Evolutionary conservation across 1,140 invertebrate genomes (phyloP), one percentile per base, ranked within the genome.

Genomic region (Ceratitis capitata): DNA sequence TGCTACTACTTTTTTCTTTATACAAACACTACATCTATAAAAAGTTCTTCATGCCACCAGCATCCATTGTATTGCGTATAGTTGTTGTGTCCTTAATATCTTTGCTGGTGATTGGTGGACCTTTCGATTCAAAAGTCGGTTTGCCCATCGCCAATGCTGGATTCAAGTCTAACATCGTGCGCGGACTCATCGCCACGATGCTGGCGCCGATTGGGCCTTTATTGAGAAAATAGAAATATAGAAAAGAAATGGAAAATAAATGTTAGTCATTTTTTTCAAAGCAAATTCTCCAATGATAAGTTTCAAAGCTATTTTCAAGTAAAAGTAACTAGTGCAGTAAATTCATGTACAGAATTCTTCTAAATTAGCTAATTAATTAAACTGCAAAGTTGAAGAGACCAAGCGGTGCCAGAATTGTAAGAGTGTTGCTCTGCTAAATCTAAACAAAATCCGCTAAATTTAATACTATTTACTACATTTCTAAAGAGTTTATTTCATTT

Each of bases 161-260:
- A 91, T 92, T 92, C 53, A 92, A 69, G 84, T 92, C 90, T 82
- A 92, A 84, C 90, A 92, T 90, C 51, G 89, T 92, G 78, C 90
- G 88, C 45, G 91, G 91, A 89, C 90, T 92, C 90, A 92, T 92
- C 83, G 91, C 91, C 82, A 92, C 89, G 86, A 92, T 92, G 87
- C 91, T 92, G 85, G 91, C 91, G 84, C 91, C 91, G 87, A 92
- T 87, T 1, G 91, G 91, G 91, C 91, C 91, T 47, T 12, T 32
- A 64, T 23, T 58, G 12, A 6, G 26, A 26, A 26, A 2, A 26
- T 6, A 39, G 42, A 23, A 19, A 42, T 35, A 45, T n/a, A 78
- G 39, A 45, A n/a, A 23, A 47, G 35, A 42, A 82, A 85, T n/a
- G 39, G 35, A 51, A 32, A 32, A 23, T 47, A n/a, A 35, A 51